Conservation (phyloP, 2,888 invertebrate genomes). For the Nephrotoma appendiculata region DNA sequence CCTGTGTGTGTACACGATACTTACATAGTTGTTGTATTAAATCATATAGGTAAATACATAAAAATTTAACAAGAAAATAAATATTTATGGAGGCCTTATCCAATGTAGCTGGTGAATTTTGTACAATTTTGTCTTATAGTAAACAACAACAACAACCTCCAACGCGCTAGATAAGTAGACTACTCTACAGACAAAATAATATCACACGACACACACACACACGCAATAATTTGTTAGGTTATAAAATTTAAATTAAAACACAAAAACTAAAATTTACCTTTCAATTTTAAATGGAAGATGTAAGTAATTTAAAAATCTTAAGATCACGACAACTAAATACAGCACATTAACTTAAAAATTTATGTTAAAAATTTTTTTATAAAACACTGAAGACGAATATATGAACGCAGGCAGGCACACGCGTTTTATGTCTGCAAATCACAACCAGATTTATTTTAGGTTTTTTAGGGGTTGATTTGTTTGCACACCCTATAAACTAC, state of each 20-base stretch:
- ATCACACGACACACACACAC: not conserved
- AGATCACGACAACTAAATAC: not conserved
- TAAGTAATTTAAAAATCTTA: not conserved
- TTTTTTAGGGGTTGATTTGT: not conserved
- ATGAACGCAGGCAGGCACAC: not conserved
- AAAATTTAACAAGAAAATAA: not conserved
- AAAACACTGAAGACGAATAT: not conserved
- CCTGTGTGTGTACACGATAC: not conserved
- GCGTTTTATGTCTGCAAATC: not conserved
- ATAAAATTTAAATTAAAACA: not conserved
- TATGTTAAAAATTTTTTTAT: too few species aligned
- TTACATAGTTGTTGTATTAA: not conserved
- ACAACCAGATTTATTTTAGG: not conserved
- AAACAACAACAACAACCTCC: not conserved
- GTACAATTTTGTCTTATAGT: not conserved
- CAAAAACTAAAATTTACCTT: slow-evolving; percentile 32
- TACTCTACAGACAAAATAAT: too few species aligned
- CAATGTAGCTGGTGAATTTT: not conserved
- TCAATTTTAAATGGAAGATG: slow-evolving; percentile 15
- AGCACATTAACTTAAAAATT: not conserved
- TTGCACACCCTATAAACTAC: not conserved
- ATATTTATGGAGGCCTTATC: not conserved
- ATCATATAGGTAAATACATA: not conserved
- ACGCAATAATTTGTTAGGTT: not conserved
- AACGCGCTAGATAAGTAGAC: too few species aligned